Evolutionary conservation across 2,113 vertebrate species (phyloP).

Genomic region (Riparia riparia): DNA sequence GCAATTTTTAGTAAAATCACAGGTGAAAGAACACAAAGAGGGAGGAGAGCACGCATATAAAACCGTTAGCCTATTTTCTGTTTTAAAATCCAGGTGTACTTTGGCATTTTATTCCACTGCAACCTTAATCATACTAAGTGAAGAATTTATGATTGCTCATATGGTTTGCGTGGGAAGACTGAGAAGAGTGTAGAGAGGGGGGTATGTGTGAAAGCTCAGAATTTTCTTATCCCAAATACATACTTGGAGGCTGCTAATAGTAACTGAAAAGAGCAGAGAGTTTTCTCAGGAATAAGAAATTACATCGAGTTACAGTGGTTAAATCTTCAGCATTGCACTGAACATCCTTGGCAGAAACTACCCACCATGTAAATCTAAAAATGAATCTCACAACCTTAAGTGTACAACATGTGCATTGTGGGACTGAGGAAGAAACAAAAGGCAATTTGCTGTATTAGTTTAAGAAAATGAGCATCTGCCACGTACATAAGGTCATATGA

Average conservation of each 20-base stretch:
- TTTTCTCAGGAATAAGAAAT: conserved; percentile 31
- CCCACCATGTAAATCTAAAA: neutral
- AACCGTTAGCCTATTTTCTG: conserved; percentile 2
- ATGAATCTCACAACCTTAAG: neutral
- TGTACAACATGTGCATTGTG: neutral
- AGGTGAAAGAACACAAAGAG: neutral
- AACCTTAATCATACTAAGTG: conserved; percentile 24
- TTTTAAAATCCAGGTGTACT: conserved; percentile 45
- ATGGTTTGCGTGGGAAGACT: conserved; percentile 50
- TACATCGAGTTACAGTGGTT: neutral
- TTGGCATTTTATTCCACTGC: neutral
- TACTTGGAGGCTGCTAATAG: conserved; percentile 30
- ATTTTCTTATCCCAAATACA: conserved; percentile 48
- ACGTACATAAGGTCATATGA: neutral
- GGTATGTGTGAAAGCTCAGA: conserved; percentile 55
- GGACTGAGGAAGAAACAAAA: neutral
- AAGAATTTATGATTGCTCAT: conserved; percentile 53
- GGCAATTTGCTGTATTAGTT: neutral
- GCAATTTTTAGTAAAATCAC: neutral
- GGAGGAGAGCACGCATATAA: neutral
- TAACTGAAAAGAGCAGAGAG: conserved; percentile 30
- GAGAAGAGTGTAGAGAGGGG: conserved; percentile 1
- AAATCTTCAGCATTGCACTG: neutral
- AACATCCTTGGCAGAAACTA: neutral
- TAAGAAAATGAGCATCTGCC: neutral